Base-by-base conservation (phyloP, 2,888 invertebrate genomes). In the Cephus runcator region DNA sequence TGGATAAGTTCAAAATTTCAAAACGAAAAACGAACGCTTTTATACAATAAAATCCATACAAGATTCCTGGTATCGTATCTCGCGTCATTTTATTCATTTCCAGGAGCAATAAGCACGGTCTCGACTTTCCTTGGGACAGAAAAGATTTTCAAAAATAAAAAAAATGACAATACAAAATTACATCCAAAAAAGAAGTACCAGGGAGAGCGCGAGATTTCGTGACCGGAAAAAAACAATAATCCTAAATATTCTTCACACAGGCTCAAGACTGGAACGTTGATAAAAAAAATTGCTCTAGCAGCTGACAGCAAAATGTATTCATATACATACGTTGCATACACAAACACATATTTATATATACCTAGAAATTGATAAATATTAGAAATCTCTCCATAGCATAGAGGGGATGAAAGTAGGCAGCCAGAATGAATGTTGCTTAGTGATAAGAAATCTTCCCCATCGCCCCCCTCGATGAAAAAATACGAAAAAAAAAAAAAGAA, bases 201-300 rank as follows among this genome's bases (percentile, higher is more conserved):
- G 40, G 40, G 40, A 40, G 6, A 40, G 40, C 1, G 15, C 40
- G 36, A 33, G 31, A 15, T 6, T 35, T 83, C 85, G 84, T 85
- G 75, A 73, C 40, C 69, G 69, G 34, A 36, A 75, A 69, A 75
- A 11, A 69, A 71, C 11, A 78, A 75, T 71, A 74, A 73, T 75
- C 78, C 76, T n/a, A 69, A 30, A 34, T 40, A 75, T 68, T 69
- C 69, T 36, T 69, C 40, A 30, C 33, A 35, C 76, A 77, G 35
- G 69, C 40, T 40, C 40, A 40, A 40, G 40, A 40, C 40, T 40
- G 40, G 40, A 15, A 15, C 15, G 15, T 40, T 40, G 40, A 40
- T 40, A 40, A 40, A 15, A 40, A 36, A 40, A 15, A 40, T 15
- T 40, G 40, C 40, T 40, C 15, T 6, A 15, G 15, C 40, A 15